These are phyloP conservation scores for Apamea anceps DNA, from an alignment of 2,888 invertebrate genomes.

Conservation along the genomic window DNA sequence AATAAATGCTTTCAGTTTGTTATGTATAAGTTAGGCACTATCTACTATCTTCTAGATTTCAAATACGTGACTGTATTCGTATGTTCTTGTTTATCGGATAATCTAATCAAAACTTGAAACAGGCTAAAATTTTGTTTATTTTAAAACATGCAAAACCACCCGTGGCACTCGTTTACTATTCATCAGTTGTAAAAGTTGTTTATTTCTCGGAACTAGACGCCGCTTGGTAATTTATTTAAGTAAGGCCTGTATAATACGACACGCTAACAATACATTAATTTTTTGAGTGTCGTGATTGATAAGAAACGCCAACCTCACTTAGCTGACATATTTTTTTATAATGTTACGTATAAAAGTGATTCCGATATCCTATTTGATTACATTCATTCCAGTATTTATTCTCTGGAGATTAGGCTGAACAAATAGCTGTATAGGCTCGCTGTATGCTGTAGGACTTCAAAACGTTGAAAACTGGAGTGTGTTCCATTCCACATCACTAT, in stretches of 20 bases:
- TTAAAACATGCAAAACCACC: not conserved
- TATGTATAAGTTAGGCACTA: not conserved
- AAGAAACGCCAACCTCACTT: no score
- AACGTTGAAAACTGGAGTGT: not conserved
- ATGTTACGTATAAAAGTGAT: no score
- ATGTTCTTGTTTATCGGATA: not conserved
- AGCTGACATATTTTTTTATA: no score
- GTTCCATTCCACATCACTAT: not conserved
- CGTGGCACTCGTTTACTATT: not conserved
- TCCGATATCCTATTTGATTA: no score
- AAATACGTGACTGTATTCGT: not conserved
- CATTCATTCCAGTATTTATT: no score
- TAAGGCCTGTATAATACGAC: not conserved
- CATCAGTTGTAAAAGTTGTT: not conserved
- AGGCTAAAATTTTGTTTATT: not conserved
- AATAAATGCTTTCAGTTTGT: not conserved
- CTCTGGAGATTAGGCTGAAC: not conserved
- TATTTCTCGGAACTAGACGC: not conserved
- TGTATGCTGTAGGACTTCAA: not conserved
- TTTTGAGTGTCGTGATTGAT: not conserved
- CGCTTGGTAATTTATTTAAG: not conserved
- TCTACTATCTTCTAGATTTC: not conserved
- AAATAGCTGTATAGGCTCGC: not conserved
- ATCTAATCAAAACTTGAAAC: not conserved
- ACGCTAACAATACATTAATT: not conserved